These are phyloP conservation scores for Furcula furcula DNA, from an alignment of 2,888 invertebrate species.

Conservation along the genomic window DNA sequence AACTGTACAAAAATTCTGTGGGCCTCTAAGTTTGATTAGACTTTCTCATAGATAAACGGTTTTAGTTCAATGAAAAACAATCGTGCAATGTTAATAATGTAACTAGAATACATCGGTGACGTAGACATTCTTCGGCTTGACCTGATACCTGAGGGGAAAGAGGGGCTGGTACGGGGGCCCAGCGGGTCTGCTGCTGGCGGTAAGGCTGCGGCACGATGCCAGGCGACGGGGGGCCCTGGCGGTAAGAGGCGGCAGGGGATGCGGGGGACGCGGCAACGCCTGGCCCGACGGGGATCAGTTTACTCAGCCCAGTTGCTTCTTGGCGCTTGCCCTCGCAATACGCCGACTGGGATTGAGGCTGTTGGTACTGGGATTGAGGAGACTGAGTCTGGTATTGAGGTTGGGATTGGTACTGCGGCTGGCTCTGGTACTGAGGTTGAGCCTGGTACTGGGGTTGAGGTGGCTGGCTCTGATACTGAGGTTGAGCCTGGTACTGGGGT, in stretches of 20 bases:
- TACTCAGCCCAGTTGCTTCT: conserved; percentile 67
- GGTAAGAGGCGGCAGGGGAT: conserved; percentile 40
- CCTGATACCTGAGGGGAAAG: conserved; percentile 73
- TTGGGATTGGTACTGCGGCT: conserved; percentile 45
- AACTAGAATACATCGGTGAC: conserved; percentile 37
- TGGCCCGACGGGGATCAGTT: conserved; percentile 71
- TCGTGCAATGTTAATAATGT: conserved; percentile 39
- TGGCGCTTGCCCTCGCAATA: conserved; percentile 65
- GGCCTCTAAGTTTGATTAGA: too few species aligned
- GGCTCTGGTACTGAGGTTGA: conserved; percentile 31
- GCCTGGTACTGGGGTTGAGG: conserved; percentile 37
- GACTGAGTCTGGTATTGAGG: conserved; percentile 72
- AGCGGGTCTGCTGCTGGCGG: conserved; percentile 66
- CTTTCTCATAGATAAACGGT: too few species aligned
- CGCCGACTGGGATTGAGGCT: conserved; percentile 47
- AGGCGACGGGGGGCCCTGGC: conserved; percentile 61
- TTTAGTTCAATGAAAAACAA: conserved; percentile 21
- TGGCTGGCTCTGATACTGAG: conserved; percentile 30
- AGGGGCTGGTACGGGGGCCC: conserved; percentile 75
- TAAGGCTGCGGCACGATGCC: conserved; percentile 57
- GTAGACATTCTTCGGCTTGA: conserved; percentile 30
- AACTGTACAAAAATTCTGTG: too few species aligned
- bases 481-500: conserved; percentile 30
- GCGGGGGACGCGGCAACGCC: conserved; percentile 52
- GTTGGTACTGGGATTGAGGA: conserved; percentile 41